Conservation (phyloP, 1,140 invertebrate genomes). For the Drosophila littoralis region DNA sequence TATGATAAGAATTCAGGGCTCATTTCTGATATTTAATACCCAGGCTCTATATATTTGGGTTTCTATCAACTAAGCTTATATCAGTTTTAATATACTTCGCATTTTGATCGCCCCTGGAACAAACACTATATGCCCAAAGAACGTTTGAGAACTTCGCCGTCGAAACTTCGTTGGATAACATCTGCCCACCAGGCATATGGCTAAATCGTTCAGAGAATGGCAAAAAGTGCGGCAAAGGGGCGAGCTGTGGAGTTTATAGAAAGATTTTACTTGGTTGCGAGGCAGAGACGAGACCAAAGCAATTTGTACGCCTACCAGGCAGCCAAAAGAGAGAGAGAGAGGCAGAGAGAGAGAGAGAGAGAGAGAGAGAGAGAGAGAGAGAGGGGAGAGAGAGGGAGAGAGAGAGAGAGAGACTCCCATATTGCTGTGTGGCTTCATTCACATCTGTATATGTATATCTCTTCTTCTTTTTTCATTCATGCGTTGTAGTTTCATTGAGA, state of each 20-base stretch:
- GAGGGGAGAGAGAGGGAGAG: conserved; percentile 1
- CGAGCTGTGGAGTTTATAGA: conserved; percentile 3
- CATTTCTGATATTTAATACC: no score
- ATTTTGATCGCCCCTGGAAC: no score
- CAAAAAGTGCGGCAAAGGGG: conserved; percentile 37
- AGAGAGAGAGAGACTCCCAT: conserved; percentile 17
- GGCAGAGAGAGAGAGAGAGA: conserved; percentile 10
- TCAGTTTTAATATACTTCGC: no score
- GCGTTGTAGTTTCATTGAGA: conserved; percentile 73
- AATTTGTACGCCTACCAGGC: conserved; percentile 74
- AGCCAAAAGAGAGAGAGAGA: not conserved
- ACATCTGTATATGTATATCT: conserved; percentile 41
- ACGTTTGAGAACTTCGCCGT: not conserved
- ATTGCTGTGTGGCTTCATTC: conserved; percentile 56
- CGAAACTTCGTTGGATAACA: conserved; percentile 1
- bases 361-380: not conserved
- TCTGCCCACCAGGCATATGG: conserved; percentile 31
- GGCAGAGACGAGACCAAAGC: conserved; percentile 49
- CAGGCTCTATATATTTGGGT: no score
- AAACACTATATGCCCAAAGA: not conserved
- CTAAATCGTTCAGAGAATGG: conserved; percentile 43
- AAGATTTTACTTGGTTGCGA: conserved; percentile 67
- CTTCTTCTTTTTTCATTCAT: conserved; percentile 59
- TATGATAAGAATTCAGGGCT: no score
- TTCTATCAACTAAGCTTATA: no score